Conservation (phyloP, 2,797 vertebrate genomes). For the Poeciliopsis gracilis region DNA sequence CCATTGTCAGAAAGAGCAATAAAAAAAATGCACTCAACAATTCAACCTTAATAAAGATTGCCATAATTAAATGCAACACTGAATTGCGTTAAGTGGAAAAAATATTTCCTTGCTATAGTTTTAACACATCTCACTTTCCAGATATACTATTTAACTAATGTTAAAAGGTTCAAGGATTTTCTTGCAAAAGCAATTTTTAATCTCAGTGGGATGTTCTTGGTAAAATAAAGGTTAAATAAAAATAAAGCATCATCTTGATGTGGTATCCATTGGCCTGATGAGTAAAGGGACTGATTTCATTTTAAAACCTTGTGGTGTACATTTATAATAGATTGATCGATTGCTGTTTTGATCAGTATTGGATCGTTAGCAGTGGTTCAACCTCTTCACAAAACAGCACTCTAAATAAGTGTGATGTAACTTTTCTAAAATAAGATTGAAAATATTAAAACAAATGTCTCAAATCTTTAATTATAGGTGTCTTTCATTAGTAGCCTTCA, state of each 20-base stretch:
- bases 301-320: not conserved
- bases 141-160: not conserved
- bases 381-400: not conserved
- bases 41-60: constrained; percentile 1
- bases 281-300: not conserved
- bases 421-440: not conserved
- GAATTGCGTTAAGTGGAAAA: not conserved
- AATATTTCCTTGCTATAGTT: not conserved
- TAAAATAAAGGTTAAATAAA: too few relatives aligned
- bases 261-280: not conserved
- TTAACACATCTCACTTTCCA: not conserved
- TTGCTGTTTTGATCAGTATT: not conserved
- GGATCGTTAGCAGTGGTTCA: not conserved
- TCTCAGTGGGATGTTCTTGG: too few relatives aligned
- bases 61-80: not conserved
- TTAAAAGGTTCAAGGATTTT: too few relatives aligned
- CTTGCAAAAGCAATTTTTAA: too few relatives aligned
- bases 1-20: not conserved
- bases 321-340: not conserved
- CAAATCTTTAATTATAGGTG: not conserved
- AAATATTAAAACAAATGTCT: not conserved
- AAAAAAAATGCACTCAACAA: not conserved
- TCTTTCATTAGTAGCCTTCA: not conserved
- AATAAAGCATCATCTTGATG: not conserved
- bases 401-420: not conserved